These are phyloP conservation scores for Tachypleus tridentatus DNA, from an alignment of 1,140 invertebrate genomes.

Conservation along the genomic window DNA sequence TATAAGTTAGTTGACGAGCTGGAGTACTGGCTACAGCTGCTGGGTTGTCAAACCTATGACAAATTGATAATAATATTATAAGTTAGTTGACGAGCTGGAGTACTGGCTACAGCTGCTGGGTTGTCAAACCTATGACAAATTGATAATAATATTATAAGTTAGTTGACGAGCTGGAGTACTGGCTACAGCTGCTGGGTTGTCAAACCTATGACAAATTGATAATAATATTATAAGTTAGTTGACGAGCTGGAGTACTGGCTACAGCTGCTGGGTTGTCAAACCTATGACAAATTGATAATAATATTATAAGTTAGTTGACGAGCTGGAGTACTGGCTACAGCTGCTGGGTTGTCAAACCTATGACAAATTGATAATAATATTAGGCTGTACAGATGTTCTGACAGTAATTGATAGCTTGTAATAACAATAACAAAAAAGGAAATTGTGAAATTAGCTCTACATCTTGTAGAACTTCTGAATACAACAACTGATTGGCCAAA, in stretches of 20 bases:
- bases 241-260: slow-evolving; percentile 57
- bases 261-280: slow-evolving; percentile 89
- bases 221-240: slow-evolving; percentile 86
- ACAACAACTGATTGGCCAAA: too few relatives aligned
- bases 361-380: slow-evolving; percentile 4
- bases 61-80: slow-evolving; percentile 54
- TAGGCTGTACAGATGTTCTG: too few relatives aligned
- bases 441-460: too few relatives aligned
- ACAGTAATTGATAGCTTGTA: too few relatives aligned
- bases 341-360: slow-evolving; percentile 87
- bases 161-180: slow-evolving; percentile 64
- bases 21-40: slow-evolving; percentile 66
- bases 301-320: slow-evolving; percentile 85
- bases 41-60: slow-evolving; percentile 76
- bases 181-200: slow-evolving; percentile 80
- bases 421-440: too few relatives aligned
- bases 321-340: slow-evolving; percentile 56
- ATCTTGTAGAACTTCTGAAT: too few relatives aligned
- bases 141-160: slow-evolving; percentile 70
- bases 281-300: slow-evolving; percentile 38
- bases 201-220: slow-evolving; percentile 50
- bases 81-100: slow-evolving; percentile 71
- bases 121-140: slow-evolving; percentile 64
- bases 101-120: slow-evolving; percentile 66
- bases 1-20: slow-evolving; percentile 76